These are phyloP conservation scores for Nannoperca obscura DNA, from an alignment of 2,797 vertebrate genomes.

Conservation along the genomic window DNA sequence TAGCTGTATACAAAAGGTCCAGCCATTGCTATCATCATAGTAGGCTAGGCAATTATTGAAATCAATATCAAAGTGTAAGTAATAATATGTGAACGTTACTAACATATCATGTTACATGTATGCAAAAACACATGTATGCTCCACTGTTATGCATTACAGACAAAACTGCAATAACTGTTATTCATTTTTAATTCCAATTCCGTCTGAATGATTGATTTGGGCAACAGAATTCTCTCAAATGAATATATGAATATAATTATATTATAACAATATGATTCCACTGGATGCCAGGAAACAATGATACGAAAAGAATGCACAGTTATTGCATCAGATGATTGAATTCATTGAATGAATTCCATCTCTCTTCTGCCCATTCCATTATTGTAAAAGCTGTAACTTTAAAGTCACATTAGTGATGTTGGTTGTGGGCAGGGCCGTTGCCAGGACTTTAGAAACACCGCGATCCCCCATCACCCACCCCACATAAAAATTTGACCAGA, in stretches of 20 bases:
- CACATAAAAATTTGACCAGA: no score
- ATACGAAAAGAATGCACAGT: conserved; percentile 13
- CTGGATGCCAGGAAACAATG: conserved; percentile 5
- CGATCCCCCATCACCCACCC: no score
- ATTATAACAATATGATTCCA: neutral
- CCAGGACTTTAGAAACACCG: no score
- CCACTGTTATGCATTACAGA: neutral
- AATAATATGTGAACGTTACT: neutral
- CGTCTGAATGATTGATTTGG: neutral
- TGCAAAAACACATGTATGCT: neutral
- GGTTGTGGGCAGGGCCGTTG: no score
- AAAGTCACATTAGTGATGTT: neutral
- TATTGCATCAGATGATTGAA: conserved; percentile 38
- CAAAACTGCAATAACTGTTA: neutral
- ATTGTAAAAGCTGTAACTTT: neutral
- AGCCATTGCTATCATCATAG: neutral
- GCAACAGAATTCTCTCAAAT: neutral
- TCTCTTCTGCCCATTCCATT: neutral
- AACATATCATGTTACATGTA: neutral
- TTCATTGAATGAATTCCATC: neutral
- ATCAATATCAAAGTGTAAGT: conserved; percentile 2
- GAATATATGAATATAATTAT: neutral
- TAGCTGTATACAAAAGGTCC: neutral
- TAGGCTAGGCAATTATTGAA: neutral
- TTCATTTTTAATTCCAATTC: neutral